Base-by-base conservation (phyloP, 2,113 vertebrate species). In the Hystrix brachyura region DNA sequence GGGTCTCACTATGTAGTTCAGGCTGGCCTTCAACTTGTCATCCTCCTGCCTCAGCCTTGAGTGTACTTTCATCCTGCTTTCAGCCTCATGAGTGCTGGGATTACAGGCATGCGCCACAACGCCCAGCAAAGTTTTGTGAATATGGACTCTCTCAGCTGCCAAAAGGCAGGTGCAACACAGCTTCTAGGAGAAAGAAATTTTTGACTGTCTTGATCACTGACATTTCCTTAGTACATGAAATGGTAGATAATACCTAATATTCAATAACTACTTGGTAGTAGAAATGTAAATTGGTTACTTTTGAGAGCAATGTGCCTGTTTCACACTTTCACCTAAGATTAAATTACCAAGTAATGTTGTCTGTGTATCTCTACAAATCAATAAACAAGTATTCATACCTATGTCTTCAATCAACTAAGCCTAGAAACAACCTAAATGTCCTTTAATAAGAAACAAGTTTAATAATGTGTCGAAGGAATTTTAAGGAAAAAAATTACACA, bases 211-310 rank as follows among this genome's bases (percentile, higher is more conserved):
- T 90, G 13, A 74, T 72, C 48, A 80, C 9, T 76, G 19, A 72
- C 55, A 86, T 94, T 53, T 85, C 83, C 27, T 55, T 74, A 91
- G 4, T 82, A 87, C 15, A 32, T 67, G 57, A 96, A 87, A 94
- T 34, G 27, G 65, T 82, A 62, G 34, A 76, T 67, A 90, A 65
- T 59, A 83, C 55, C 81, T 51, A 87, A 15, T 51, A 86, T 57
- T 79, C 55, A 91, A 32, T 43, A 80, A 90, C 71, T 55, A 72
- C 13, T 90, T 67, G 27, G 34, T 65, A 43, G 43, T 65, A 71
- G 29, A 92, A 71, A 95, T 13, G 7, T 92, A 90, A 89, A 80
- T 29, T 78, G 19, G 55, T 57, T 91, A 87, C 65, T 87, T 78
- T 78, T 95, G 53, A 87, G 23, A 43, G 53, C 17, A 91, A 65